Percentiles rank a stretch among this genome's conserved stretches.
Conservation (phyloP, 2,888 invertebrate species). For the Philonicus albiceps region DNA sequence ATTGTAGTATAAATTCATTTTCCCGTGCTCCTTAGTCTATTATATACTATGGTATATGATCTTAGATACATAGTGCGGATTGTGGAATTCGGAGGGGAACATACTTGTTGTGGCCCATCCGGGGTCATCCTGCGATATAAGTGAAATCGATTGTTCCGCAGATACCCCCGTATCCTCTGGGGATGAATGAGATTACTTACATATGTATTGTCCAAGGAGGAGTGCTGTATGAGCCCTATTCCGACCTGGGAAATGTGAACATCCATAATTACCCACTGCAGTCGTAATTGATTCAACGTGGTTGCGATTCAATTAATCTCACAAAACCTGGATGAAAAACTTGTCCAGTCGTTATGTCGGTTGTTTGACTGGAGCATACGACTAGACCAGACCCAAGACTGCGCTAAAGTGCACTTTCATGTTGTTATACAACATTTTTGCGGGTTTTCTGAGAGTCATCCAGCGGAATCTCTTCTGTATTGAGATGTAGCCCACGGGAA, state of each 20-base stretch:
- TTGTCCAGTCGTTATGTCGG: neutral
- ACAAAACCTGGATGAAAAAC: neutral
- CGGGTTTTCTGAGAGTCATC: neutral
- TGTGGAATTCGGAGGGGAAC: neutral
- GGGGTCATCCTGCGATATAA: neutral
- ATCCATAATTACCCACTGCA: constrained; percentile 24
- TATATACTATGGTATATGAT: neutral
- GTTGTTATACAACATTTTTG: neutral
- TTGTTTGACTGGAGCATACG: neutral
- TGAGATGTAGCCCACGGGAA: neutral
- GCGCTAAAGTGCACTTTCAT: neutral
- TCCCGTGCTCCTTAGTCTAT: neutral
- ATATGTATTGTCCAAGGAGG: neutral
- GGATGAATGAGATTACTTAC: neutral
- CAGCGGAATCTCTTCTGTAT: neutral
- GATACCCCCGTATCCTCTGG: neutral
- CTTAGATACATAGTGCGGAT: neutral
- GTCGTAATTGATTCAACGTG: constrained; percentile 12
- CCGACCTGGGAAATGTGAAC: neutral
- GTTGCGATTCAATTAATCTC: neutral
- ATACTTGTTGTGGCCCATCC: neutral
- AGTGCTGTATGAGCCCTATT: neutral
- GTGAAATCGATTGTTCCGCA: constrained; percentile 19
- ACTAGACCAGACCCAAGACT: too few relatives aligned
- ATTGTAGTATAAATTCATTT: neutral